These are phyloP conservation scores for Ormia ochracea DNA, from an alignment of 2,888 invertebrate species.

Conservation along the genomic window DNA sequence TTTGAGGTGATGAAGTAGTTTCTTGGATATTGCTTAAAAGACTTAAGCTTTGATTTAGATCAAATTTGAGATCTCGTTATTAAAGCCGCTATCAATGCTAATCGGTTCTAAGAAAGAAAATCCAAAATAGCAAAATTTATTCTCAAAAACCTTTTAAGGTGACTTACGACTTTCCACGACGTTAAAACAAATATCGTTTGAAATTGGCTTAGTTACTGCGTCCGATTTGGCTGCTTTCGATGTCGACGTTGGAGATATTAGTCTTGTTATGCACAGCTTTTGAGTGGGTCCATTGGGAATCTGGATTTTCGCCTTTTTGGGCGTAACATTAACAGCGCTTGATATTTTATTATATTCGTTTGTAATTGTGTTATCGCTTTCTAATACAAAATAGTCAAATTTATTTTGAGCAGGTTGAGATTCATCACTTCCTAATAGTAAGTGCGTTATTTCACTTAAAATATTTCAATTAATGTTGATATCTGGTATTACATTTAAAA, in stretches of 20 bases:
- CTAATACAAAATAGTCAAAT: not conserved
- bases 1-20: not conserved
- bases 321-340: not conserved
- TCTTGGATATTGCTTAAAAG: constrained; percentile 4
- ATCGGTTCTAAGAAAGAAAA: not conserved
- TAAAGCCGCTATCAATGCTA: not conserved
- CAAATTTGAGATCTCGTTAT: not conserved
- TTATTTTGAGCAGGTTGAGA: not conserved
- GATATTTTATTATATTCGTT: constrained; percentile 1
- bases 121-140: not conserved
- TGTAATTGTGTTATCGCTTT: not conserved
- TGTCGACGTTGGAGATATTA: not conserved
- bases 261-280: constrained; percentile 3
- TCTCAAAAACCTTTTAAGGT: not conserved
- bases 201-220: too few relatives aligned
- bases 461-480: not conserved
- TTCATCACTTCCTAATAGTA: not conserved
- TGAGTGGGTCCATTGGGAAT: not conserved
- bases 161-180: constrained; percentile 25
- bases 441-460: constrained; percentile 8
- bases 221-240: not conserved
- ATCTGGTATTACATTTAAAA: constrained; percentile 24
- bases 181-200: constrained; percentile 34
- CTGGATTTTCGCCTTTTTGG: not conserved
- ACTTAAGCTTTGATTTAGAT: constrained; percentile 1